phyloP scores from a whole-genome alignment of 2,888 invertebrate species.

The Drosophila peninsularis region DNA sequence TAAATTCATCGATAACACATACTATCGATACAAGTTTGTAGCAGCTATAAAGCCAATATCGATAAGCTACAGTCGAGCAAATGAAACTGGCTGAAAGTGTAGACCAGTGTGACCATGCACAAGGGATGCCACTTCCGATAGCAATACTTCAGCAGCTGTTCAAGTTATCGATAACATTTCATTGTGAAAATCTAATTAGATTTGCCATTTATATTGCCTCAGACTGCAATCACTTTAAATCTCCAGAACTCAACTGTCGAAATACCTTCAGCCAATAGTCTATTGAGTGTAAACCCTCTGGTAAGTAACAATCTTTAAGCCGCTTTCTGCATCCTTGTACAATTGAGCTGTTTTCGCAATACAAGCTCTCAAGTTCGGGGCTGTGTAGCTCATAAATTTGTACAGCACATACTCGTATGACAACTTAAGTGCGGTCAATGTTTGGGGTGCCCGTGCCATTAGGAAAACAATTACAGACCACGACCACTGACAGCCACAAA shows the following conservation, averaged over 20 bases:
- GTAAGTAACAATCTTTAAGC: constrained; percentile 1
- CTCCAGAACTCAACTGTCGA: background rate
- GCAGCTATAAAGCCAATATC: background rate
- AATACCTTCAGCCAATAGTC: background rate
- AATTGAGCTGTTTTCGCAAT: constrained; percentile 18
- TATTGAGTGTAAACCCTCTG: background rate
- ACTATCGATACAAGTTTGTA: background rate
- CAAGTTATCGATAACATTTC: background rate
- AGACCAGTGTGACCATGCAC: background rate
- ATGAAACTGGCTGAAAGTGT: background rate
- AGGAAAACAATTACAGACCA: constrained; percentile 76
- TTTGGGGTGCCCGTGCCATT: constrained; percentile 68
- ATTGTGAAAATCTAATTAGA: background rate
- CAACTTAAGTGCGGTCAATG: constrained; percentile 78
- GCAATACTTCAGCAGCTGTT: background rate
- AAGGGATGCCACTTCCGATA: too few relatives aligned
- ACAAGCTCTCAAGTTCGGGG: background rate
- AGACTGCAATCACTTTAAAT: background rate
- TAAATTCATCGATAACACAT: background rate
- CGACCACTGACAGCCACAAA: constrained; percentile 63
- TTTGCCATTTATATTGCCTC: background rate
- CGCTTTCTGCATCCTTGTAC: background rate
- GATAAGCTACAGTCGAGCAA: too few relatives aligned
- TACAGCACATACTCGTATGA: constrained; percentile 65
- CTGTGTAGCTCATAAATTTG: constrained; percentile 61